Evolutionary conservation across 2,888 invertebrate genomes (phyloP), one percentile per base, ranked within the genome.

Genomic region (Drosophila rellima): DNA sequence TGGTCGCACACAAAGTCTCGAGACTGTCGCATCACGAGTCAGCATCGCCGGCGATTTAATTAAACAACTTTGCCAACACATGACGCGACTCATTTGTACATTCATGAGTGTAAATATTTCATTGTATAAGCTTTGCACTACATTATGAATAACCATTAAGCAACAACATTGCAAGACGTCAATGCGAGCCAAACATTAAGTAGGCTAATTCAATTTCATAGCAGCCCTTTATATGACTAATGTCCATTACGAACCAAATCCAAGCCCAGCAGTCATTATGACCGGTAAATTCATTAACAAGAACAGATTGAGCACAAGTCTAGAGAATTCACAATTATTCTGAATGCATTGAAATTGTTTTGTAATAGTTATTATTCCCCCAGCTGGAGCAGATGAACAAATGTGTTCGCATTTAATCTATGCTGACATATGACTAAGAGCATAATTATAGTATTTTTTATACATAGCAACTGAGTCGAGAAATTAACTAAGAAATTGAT

Each of bases 151-250:
- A 72, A 74, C 52, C 65, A 35, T 61, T 70, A 31, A 31, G 15
- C 23, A 37, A 39, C 37, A 51, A 61, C 26, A 31, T 39, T 23
- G 29, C 39, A 33, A 80, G 63, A 74, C 78, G 63, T 60, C 80
- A 62, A 39, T 42, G 54, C 39, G 42, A 47, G 48, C 6, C 8
- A n/a, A 6, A 54, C 59, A 78, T 78, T 70, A 66, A 72, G 13
- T 73, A 62, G 70, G 67, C 45, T 68, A 85, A 64, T 78, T 52
- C 52, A 54, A 31, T 37, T 8, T 17, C 17, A 11, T 17, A 15
- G 13, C n/a, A 18, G 51, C 37, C n/a, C 17, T 31, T 44, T 44
- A 60, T 47, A 57, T 81, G 78, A 86, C 63, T 86, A 78, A 83
- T 70, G 23, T 39, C 7, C 15, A 20, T 31, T 15, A 57, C n/a